Evolutionary conservation across 2,888 invertebrate genomes (phyloP).

Genomic region (Tortricodes alternella): DNA sequence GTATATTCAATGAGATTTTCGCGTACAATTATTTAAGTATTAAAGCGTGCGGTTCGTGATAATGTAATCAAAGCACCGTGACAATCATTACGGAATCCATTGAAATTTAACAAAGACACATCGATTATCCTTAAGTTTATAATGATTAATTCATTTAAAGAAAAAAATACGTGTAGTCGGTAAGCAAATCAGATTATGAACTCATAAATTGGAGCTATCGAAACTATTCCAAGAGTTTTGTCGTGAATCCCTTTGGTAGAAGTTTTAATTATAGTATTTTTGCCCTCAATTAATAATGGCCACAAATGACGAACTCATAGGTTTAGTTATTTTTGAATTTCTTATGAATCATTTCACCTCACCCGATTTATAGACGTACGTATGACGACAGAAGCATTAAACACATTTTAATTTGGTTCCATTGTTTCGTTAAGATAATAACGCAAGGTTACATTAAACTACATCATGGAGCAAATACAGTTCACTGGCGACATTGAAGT

Average conservation of each 20-base stretch:
- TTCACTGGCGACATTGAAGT: background rate
- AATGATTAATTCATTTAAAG: background rate
- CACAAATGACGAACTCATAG: no score
- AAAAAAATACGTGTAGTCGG: background rate
- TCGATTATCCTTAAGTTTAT: background rate
- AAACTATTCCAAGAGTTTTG: no score
- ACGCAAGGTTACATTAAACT: slow-evolving; percentile 18
- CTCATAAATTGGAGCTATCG: background rate
- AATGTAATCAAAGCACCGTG: slow-evolving; percentile 45
- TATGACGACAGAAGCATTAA: slow-evolving; percentile 7
- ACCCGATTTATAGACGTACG: slow-evolving; percentile 1
- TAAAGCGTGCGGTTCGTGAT: slow-evolving; percentile 55
- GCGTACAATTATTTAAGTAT: slow-evolving; percentile 61
- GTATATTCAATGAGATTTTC: slow-evolving; percentile 59
- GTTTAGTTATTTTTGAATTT: no score
- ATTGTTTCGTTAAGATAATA: slow-evolving; percentile 17
- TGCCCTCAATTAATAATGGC: no score
- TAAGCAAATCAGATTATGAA: background rate
- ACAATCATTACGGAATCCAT: slow-evolving; percentile 35
- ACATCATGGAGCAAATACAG: slow-evolving; percentile 13
- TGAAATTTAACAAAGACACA: slow-evolving; percentile 7
- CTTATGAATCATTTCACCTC: background rate
- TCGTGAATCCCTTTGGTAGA: no score
- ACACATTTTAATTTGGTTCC: slow-evolving; percentile 24
- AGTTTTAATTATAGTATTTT: no score